Percentiles rank a stretch among this genome's conserved stretches.
Conservation (phyloP, 92 coral and sea anemone genomes). For the Phenganax subtilis region DNA sequence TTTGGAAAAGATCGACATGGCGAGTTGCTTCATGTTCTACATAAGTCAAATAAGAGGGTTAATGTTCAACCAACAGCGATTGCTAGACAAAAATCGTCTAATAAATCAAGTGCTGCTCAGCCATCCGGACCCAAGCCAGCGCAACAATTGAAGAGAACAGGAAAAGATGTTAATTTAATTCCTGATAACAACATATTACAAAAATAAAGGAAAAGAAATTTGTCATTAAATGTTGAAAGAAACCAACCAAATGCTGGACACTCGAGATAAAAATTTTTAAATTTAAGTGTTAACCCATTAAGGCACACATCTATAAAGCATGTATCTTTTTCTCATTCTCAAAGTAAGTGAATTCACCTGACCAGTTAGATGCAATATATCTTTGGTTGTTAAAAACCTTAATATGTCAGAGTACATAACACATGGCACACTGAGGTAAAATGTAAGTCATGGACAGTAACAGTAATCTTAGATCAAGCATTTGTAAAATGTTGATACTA, state of each 20-base stretch:
- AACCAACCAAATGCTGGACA: slow-evolving; percentile 37
- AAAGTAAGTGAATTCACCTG: no score
- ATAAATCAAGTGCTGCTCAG: slow-evolving; percentile 38
- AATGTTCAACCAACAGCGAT: slow-evolving; percentile 50
- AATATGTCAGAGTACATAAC: no score
- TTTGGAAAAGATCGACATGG: slow-evolving; percentile 45
- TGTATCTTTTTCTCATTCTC: no score
- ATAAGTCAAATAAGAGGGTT: slow-evolving; percentile 25
- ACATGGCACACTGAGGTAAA: no score
- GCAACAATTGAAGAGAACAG: not conserved
- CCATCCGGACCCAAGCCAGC: slow-evolving; percentile 37
- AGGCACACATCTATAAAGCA: no score
- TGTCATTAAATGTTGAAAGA: not conserved
- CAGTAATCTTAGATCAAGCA: no score
- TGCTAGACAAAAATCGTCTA: slow-evolving; percentile 39
- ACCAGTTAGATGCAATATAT: no score
- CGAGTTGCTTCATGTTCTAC: slow-evolving; percentile 40
- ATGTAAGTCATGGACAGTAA: no score
- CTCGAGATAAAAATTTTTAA: slow-evolving; percentile 4
- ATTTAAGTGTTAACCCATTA: no score
- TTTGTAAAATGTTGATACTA: no score
- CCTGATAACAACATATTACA: slow-evolving; percentile 31
- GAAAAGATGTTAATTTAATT: slow-evolving; percentile 32
- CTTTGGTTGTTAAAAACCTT: no score
- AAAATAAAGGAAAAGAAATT: slow-evolving; percentile 6